phyloP scores from a whole-genome alignment of 2,888 invertebrate species.

The Microctonus hyperodae region DNA sequence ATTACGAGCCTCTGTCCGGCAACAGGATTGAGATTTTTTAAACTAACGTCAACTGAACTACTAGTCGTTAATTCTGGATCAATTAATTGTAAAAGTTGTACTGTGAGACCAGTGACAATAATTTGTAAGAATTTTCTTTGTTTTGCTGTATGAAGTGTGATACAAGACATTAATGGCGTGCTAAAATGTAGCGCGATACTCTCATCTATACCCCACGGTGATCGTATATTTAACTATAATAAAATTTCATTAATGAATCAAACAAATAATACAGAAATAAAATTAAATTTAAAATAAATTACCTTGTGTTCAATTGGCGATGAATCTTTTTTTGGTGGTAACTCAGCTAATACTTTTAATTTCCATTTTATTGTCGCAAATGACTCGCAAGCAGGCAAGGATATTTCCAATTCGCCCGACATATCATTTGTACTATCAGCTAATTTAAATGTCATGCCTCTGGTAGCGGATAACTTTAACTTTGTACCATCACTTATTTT shows the following conservation, averaged over 20 bases:
- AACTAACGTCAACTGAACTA: constrained; percentile 69
- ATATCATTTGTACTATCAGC: constrained; percentile 57
- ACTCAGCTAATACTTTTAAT: constrained; percentile 74
- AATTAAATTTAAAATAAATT: constrained; percentile 32
- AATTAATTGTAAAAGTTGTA: constrained; percentile 58
- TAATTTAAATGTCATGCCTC: constrained; percentile 71
- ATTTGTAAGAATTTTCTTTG: constrained; percentile 88
- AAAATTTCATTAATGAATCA: constrained; percentile 1
- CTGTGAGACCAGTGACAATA: constrained; percentile 69
- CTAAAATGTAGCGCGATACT: constrained; percentile 80
- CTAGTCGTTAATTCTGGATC: constrained; percentile 64
- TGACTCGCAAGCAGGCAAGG: constrained; percentile 65
- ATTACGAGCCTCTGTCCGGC: constrained; percentile 72
- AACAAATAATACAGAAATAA: neutral
- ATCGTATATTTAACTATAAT: constrained; percentile 73
- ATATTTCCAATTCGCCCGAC: constrained; percentile 52
- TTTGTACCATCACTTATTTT: constrained; percentile 72
- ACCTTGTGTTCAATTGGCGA: constrained; percentile 78
- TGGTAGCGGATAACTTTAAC: constrained; percentile 72
- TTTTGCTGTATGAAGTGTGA: constrained; percentile 84
- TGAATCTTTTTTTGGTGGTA: constrained; percentile 76
- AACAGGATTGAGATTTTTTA: constrained; percentile 74
- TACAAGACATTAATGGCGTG: constrained; percentile 81
- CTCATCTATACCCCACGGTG: constrained; percentile 80
- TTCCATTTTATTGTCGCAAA: constrained; percentile 72